Evolutionary conservation across 2,888 invertebrate species (phyloP).

Genomic region (Stegana nigrithorax): DNA sequence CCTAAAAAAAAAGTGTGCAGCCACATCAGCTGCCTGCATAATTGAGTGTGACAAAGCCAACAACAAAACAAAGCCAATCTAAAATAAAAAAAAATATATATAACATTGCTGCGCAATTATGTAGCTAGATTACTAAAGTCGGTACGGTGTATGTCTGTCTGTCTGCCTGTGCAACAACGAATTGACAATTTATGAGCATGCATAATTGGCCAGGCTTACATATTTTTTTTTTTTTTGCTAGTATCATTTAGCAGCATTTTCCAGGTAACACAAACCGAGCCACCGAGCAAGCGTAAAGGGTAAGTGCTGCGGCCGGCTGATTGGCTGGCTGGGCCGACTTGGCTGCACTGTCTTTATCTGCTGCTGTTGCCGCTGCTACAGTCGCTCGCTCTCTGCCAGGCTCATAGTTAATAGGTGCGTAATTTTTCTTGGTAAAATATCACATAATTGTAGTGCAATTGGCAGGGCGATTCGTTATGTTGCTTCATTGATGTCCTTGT

Average conservation of each 20-base stretch:
- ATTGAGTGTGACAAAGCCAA: conserved; percentile 28
- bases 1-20: too few relatives aligned
- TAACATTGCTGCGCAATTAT: conserved; percentile 24
- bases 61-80: conserved; percentile 2
- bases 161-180: conserved; percentile 34
- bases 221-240: conserved; percentile 24
- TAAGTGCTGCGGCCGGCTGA: neutral
- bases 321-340: too few relatives aligned
- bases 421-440: conserved; percentile 49
- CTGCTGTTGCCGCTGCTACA: neutral
- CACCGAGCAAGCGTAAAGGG: conserved; percentile 25
- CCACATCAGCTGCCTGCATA: conserved; percentile 21
- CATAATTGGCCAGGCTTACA: conserved; percentile 47
- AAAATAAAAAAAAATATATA: too few relatives aligned
- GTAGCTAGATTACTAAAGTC: neutral
- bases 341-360: neutral
- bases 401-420: conserved; percentile 52
- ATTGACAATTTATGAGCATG: conserved; percentile 58
- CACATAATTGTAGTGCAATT: conserved; percentile 14
- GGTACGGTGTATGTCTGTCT: neutral
- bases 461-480: too few relatives aligned
- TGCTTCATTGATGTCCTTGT: conserved; percentile 53
- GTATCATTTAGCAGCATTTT: conserved; percentile 26
- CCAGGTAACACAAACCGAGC: conserved; percentile 40
- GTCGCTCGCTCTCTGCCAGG: neutral